Base-by-base conservation (phyloP, 2,113 vertebrate species). In the Melanerpes aurifrons region DNA sequence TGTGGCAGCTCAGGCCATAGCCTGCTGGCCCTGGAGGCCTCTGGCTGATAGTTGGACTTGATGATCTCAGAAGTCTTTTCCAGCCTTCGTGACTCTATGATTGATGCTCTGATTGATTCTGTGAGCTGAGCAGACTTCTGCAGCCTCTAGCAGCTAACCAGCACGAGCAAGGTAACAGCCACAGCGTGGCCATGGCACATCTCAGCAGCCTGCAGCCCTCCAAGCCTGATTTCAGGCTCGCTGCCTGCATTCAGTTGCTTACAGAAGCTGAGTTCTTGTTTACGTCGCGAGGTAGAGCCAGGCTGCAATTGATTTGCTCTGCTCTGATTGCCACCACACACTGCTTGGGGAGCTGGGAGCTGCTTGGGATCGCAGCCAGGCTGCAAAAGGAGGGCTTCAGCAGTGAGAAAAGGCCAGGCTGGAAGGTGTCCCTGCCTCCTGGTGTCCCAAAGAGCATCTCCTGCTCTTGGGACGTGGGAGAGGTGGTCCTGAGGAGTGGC, bases 241-340 rank as follows among this genome's bases (percentile, higher is more conserved):
- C 63, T 21, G 37, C 47, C 45, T 35, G 26, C 8, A 32, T 78
- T 89, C 77, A 78, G 0, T 3, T 13, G 56, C 91, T 32, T 17
- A 17, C 69, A 3, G 73, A 86, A 96, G 90, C 89, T 37, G 5
- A 89, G 93, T 90, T 81, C 81, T 86, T 92, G 86, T 95, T 92
- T 92, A 81, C 58, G 12, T 88, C 22, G 86, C 83, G 25, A 92
- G 81, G 72, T 82, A 67, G 19, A 31, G 89, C 66, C 12, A 3
- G 83, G 89, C 66, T 67, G 22, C 77, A 68, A 95, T 86, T 24
- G 84, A 90, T 96, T 94, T 73, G 93, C 89, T 0, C 61, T 92
- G 95, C 93, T 93, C 91, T 81, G 94, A 63, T 92, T 86, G 86
- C 70, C 62, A 22, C 86, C 12, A 63, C 63, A 7, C 0, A 4